Base-by-base conservation (phyloP, 53 echinoderm and acorn worm genomes). In the Holothuria leucospilota region DNA sequence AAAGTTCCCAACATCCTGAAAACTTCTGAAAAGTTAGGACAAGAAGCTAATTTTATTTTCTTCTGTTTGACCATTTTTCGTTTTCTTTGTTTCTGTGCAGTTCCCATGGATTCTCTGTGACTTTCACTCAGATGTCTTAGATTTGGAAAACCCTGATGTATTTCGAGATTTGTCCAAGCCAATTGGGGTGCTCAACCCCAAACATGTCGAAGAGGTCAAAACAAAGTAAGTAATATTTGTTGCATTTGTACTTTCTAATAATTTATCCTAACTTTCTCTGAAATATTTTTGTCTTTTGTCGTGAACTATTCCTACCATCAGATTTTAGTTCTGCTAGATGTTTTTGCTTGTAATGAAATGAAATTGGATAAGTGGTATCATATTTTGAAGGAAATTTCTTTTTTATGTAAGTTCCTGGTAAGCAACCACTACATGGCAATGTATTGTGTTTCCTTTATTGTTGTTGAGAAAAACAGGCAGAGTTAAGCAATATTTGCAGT, bases 31-130 rank as follows among this genome's bases (percentile, higher is more conserved):
- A 46, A 46, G 46, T 4, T 46, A 46, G 8, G 8, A 46, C 46
- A 5, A 46, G 46, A 2, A 46, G 8, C 46, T 46, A 9, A 46
- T 46, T 46, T 46, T 46, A 11, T 9, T 46, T 56, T 0, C 16
- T 56, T 56, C 3, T 10, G 1, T 56, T 16, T 56, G 49, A 49
- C 18, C 46, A 46, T 46, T 46, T 46, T 46, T 16, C 16, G 56
- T 56, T 15, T 3, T 56, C 16, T 56, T 15, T 18, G 1, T 56
- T 56, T 56, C 5, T 56, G 46, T 29, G 4, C 75, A 97, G 98
- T 97, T 97, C 88, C 98, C 98, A 61, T 97, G 98, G 98, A 93
- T 97, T 69, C 87, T 97, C 42, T 72, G 85, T 51, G 98, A 97
- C 90, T 97, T 93, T 87, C 90, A 85, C 40, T 91, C 91, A 20